These are phyloP conservation scores for Nettapus auritus DNA, from an alignment of 2,113 vertebrate genomes.

Conservation along the genomic window DNA sequence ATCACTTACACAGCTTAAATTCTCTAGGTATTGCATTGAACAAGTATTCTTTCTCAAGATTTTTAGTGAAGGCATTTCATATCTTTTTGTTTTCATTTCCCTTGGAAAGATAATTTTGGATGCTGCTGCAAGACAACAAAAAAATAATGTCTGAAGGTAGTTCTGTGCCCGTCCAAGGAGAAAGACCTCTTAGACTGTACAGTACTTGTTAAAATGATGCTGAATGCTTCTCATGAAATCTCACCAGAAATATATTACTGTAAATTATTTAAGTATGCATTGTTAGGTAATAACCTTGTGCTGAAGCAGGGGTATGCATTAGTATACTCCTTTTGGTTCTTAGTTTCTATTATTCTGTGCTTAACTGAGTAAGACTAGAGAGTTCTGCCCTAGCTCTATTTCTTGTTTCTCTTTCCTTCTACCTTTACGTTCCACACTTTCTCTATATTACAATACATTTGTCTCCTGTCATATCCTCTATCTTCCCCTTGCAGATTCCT, in stretches of 20 bases:
- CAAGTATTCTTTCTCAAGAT: not conserved
- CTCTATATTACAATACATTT: not conserved
- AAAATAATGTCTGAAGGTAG: not conserved
- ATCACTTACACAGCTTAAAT: slow-evolving; percentile 11
- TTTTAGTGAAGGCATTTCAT: not conserved
- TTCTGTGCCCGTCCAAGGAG: not conserved
- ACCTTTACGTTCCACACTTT: not conserved
- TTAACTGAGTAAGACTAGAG: not conserved
- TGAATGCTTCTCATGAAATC: not conserved
- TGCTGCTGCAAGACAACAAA: not conserved
- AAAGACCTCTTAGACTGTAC: not conserved
- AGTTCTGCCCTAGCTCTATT: not conserved
- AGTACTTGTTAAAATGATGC: slow-evolving; percentile 11
- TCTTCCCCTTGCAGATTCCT: not conserved
- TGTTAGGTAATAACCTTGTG: not conserved
- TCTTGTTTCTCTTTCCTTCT: not conserved
- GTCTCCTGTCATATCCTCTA: not conserved
- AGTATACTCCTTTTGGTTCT: not conserved
- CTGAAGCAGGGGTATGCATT: not conserved
- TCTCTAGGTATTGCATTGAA: not conserved
- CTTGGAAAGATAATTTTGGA: not conserved
- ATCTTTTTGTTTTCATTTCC: slow-evolving; percentile 20
- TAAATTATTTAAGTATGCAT: not conserved
- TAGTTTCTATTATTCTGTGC: not conserved
- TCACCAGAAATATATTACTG: not conserved